These are phyloP conservation scores for Fregetta grallaria DNA, from an alignment of 2,113 vertebrate genomes.

Conservation along the genomic window DNA sequence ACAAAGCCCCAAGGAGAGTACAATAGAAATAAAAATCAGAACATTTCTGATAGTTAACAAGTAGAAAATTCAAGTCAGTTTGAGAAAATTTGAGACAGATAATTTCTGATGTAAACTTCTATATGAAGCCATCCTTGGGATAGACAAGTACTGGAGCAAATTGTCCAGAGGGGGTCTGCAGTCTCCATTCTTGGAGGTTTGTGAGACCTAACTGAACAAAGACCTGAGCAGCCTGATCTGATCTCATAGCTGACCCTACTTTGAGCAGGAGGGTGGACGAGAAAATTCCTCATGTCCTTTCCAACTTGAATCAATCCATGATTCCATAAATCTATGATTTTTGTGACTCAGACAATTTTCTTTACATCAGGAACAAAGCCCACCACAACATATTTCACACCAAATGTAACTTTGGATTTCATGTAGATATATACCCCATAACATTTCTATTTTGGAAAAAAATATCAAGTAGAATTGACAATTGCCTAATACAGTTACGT, in stretches of 20 bases:
- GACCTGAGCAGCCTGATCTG: neutral
- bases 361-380: conserved; percentile 5
- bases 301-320: neutral
- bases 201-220: neutral
- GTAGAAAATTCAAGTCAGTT: neutral
- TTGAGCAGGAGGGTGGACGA: neutral
- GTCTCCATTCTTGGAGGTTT: neutral
- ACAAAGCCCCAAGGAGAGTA: neutral
- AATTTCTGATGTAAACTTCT: neutral
- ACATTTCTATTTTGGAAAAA: conserved; percentile 11
- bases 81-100: neutral
- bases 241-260: neutral
- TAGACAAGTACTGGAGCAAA: neutral
- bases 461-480: conserved; percentile 3
- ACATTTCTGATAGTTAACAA: neutral
- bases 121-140: neutral
- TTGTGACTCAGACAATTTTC: neutral
- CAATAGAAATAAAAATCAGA: neutral
- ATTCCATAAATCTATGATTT: neutral
- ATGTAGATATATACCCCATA: neutral
- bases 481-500: neutral
- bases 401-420: neutral
- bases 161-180: neutral
- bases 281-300: neutral
- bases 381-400: neutral